Evolutionary conservation across 2,113 vertebrate genomes (phyloP).

Genomic region (Corythornis cristatus): DNA sequence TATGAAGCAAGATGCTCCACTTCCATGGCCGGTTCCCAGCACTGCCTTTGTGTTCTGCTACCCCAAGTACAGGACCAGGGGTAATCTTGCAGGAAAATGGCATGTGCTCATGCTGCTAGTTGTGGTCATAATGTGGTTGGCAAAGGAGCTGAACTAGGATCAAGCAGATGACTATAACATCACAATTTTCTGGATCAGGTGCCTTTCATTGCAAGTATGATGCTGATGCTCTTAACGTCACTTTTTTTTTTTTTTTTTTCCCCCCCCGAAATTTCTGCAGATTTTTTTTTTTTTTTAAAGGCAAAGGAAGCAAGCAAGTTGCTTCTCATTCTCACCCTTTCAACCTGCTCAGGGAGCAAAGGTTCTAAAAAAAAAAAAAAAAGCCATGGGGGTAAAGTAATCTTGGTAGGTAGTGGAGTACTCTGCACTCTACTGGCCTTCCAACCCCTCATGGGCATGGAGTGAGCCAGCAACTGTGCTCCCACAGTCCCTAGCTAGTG

Average conservation of each 20-base stretch:
- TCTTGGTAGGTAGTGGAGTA: background rate
- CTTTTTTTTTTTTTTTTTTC: background rate
- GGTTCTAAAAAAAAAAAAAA: background rate
- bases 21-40: background rate
- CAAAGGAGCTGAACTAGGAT: background rate
- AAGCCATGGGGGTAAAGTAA: background rate
- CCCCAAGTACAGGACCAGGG: background rate
- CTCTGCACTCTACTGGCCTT: background rate
- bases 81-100: background rate
- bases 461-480: background rate
- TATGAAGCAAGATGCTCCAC: background rate
- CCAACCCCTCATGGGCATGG: background rate
- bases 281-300: background rate
- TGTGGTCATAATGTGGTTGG: background rate
- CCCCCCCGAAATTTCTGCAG: background rate
- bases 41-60: background rate
- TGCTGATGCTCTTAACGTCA: background rate
- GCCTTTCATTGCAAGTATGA: background rate
- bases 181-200: background rate
- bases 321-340: background rate
- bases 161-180: background rate
- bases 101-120: background rate
- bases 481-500: fast-evolving
- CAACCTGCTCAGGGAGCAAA: background rate
- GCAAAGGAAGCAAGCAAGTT: background rate